Evolutionary conservation across 2,113 vertebrate species (phyloP).

Genomic region (Bungarus multicinctus): DNA sequence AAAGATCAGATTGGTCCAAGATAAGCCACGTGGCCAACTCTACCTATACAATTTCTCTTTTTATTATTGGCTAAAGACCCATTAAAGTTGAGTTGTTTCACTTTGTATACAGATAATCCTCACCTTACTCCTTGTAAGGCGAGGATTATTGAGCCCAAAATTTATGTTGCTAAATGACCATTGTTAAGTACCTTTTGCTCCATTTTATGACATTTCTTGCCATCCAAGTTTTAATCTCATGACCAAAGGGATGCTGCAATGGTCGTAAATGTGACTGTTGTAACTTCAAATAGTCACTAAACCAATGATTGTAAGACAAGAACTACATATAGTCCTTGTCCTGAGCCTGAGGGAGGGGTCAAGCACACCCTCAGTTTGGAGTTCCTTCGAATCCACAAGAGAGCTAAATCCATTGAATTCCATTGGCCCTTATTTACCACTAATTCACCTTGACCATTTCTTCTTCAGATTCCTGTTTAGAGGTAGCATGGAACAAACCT

Average conservation of each 20-base stretch:
- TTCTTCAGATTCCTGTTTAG: neutral
- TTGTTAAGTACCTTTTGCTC: neutral
- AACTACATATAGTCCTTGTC: neutral
- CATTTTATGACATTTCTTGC: too few species aligned
- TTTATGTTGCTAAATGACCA: neutral
- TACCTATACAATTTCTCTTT: neutral
- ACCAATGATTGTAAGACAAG: neutral
- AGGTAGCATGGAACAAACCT: neutral
- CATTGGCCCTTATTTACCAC: neutral
- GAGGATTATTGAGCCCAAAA: neutral
- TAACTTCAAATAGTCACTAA: neutral
- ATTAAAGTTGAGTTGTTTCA: neutral
- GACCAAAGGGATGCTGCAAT: too few species aligned
- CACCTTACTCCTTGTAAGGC: neutral
- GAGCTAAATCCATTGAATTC: neutral
- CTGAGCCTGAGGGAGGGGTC: neutral
- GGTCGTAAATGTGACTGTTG: neutral
- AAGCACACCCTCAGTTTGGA: neutral
- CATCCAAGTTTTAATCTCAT: too few species aligned
- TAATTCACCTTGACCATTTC: neutral
- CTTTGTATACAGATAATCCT: neutral
- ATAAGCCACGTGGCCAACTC: too few species aligned
- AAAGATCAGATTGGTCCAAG: neutral
- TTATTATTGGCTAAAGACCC: neutral
- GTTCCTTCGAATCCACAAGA: neutral